Base-by-base conservation (phyloP, 2,888 invertebrate species). In the Mythimna albipuncta region DNA sequence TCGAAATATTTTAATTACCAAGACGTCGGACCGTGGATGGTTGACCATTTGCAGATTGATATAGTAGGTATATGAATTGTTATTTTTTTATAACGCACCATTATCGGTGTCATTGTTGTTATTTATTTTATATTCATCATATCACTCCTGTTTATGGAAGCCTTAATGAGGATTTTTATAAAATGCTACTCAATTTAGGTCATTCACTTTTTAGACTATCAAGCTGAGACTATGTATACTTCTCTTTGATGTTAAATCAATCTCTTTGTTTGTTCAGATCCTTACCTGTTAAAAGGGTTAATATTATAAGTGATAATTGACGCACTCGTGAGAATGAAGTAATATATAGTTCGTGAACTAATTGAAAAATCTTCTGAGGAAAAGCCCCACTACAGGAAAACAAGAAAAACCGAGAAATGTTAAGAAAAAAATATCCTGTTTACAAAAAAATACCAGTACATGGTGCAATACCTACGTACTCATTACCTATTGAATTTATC, bases 371-470 rank as follows among this genome's bases (percentile, higher is more conserved):
- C n/a, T 0, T n/a, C 55, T 11, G 7, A n/a, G n/a, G 26, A 47
- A 55, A 73, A 58, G 2, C 21, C 11, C n/a, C 0, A 58, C 7
- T 6, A n/a, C 11, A 54, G 13, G 47, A 59, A 44, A 61, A 47
- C 16, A 38, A 6, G 26, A 44, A 35, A 54, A 47, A 38, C 35
- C 2, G 10, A 38, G 10, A 52, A 54, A 44, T 32, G 50, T 76
- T 69, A 16, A 57, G 11, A 19, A n/a, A 52, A 64, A 16, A n/a
- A 55, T 71, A n/a, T 76, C 52, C 41, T 64, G 64, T 61, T 55
- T 16, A 47, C 5, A 71, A 64, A 13, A 55, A 66, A 55, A 66
- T 62, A 64, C 57, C 26, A n/a, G 63, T 52, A n/a, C 63, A 32
- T 19, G 35, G 58, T 57, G 11, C 13, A 47, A 69, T 68, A 41